Evolutionary conservation across 1,140 invertebrate species (phyloP).

Genomic region (Drusus annulatus): DNA sequence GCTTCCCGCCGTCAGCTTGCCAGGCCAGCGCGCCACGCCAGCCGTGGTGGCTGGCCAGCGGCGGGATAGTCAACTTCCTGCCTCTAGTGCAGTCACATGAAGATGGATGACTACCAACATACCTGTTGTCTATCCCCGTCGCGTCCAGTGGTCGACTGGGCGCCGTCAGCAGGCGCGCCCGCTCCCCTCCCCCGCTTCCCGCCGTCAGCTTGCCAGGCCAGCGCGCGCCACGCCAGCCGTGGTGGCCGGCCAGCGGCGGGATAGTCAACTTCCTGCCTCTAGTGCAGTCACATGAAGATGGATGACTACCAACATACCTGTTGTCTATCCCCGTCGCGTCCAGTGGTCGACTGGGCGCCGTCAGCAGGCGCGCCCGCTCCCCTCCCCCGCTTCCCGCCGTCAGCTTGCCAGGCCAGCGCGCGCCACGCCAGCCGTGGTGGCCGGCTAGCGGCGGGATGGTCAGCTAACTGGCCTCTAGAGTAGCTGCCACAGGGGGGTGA

Average conservation of each 20-base stretch:
- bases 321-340: not conserved
- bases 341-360: not conserved
- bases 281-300: too few relatives aligned
- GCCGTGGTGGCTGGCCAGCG: too few relatives aligned
- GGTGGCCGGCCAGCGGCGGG: slow-evolving; percentile 7
- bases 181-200: slow-evolving; percentile 6
- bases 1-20: too few relatives aligned
- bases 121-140: too few relatives aligned
- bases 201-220: slow-evolving; percentile 12
- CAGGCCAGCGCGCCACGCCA: too few relatives aligned
- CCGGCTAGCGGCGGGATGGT: too few relatives aligned
- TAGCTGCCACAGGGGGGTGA: too few relatives aligned
- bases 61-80: too few relatives aligned
- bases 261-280: not conserved
- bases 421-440: not conserved
- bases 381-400: not conserved
- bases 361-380: not conserved
- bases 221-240: slow-evolving; percentile 9
- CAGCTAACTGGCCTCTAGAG: too few relatives aligned
- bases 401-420: not conserved
- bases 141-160: too few relatives aligned
- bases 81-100: too few relatives aligned
- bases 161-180: not conserved
- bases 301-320: not conserved
- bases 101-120: too few relatives aligned